Conservation (phyloP, 2,888 invertebrate species). For the Chrysolina americana region DNA sequence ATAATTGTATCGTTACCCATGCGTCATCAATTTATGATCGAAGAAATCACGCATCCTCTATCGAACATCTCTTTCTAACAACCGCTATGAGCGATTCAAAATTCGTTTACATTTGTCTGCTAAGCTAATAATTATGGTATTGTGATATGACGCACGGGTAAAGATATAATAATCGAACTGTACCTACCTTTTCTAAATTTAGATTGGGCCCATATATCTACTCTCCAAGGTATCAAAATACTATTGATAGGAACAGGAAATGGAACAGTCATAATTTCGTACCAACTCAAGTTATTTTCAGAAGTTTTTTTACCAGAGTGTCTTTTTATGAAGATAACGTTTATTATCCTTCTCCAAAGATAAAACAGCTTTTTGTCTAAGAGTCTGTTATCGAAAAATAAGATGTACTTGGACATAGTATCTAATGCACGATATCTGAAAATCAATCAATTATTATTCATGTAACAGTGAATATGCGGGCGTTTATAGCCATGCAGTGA, state of each 20-base stretch:
- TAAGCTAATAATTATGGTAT: too few relatives aligned
- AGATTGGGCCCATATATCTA: constrained; percentile 79
- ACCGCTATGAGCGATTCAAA: too few relatives aligned
- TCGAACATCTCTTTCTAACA: too few relatives aligned
- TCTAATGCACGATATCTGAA: constrained; percentile 79
- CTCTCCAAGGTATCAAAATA: constrained; percentile 74
- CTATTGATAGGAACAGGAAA: constrained; percentile 77
- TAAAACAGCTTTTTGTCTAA: constrained; percentile 78
- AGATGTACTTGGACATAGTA: constrained; percentile 79
- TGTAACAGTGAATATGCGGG: too few relatives aligned
- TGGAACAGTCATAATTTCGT: constrained; percentile 81
- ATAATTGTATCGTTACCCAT: too few relatives aligned
- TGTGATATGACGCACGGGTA: too few relatives aligned
- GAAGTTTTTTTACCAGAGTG: constrained; percentile 63
- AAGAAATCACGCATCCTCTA: too few relatives aligned
- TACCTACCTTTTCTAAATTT: constrained; percentile 72
- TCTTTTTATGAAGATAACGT: constrained; percentile 80
- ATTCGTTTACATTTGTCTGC: too few relatives aligned
- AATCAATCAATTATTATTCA: neutral
- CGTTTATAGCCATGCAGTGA: too few relatives aligned
- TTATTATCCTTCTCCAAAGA: constrained; percentile 84
- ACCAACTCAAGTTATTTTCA: constrained; percentile 72
- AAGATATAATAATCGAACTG: too few relatives aligned
- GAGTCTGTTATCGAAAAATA: constrained; percentile 80
- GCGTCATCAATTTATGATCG: too few relatives aligned